Evolutionary conservation across 1,140 invertebrate species (phyloP).

Genomic region (Orussus abietinus): DNA sequence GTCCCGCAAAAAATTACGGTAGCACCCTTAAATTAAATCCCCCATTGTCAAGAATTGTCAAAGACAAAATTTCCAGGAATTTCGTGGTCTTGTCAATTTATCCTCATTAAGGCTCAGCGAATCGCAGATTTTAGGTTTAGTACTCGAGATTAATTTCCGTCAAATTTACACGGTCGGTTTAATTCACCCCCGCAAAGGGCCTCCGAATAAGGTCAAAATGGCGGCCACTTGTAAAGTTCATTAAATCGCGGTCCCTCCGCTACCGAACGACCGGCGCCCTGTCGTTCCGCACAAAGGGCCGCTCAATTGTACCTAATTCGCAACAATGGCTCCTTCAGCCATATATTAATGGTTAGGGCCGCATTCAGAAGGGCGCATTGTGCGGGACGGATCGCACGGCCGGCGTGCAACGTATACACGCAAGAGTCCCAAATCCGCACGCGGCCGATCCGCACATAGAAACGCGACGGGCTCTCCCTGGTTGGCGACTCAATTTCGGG

Average conservation of each 20-base stretch:
- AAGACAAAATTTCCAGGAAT: too few species aligned
- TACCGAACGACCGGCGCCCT: conserved; percentile 18
- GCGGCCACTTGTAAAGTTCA: conserved; percentile 12
- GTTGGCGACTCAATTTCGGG: conserved; percentile 37
- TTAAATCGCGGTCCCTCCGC: conserved; percentile 11
- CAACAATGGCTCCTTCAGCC: conserved; percentile 44
- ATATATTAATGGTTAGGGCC: conserved; percentile 46
- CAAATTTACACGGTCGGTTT: too few species aligned
- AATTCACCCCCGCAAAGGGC: too few species aligned
- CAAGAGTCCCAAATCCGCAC: conserved; percentile 5
- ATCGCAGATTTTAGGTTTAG: too few species aligned
- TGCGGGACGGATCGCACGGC: conserved; percentile 13
- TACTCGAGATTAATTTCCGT: too few species aligned
- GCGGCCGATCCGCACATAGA: background rate
- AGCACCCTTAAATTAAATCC: too few species aligned
- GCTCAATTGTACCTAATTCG: conserved; percentile 48
- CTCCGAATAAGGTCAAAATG: too few species aligned
- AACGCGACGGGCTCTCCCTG: background rate
- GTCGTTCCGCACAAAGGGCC: conserved; percentile 37
- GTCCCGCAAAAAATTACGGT: too few species aligned
- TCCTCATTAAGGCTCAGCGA: too few species aligned
- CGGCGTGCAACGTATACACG: too few species aligned
- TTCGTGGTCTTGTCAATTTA: too few species aligned
- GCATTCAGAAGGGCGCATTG: conserved; percentile 24
- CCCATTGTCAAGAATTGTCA: too few species aligned